These are phyloP conservation scores for Bellardia pandia DNA, from an alignment of 2,888 invertebrate species.

Conservation along the genomic window DNA sequence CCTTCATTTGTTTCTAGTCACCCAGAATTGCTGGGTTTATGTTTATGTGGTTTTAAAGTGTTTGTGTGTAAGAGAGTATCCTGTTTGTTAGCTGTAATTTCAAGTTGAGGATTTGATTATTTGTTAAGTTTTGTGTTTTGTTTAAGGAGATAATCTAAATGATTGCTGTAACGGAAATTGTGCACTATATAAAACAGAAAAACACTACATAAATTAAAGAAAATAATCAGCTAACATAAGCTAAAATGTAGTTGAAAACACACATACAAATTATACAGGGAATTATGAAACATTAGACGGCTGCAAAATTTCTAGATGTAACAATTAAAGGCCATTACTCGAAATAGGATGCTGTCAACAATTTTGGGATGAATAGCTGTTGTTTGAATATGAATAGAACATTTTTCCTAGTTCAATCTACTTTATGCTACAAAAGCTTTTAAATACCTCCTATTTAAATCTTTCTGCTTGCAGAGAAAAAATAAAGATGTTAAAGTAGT, in stretches of 20 bases:
- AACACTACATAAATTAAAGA: conserved; percentile 41
- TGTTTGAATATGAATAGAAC: no score
- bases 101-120: conserved; percentile 62
- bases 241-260: conserved; percentile 2
- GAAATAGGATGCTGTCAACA: no score
- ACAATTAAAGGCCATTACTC: no score
- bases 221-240: conserved; percentile 26
- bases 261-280: neutral
- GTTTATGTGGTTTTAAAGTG: neutral
- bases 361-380: no score
- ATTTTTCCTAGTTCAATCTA: no score
- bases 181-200: conserved; percentile 19
- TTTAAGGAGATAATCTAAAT: conserved; percentile 61
- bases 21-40: neutral
- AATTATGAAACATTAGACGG: neutral
- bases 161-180: conserved; percentile 47
- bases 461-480: no score
- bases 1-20: no score
- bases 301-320: no score
- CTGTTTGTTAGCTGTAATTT: conserved; percentile 27
- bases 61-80: neutral
- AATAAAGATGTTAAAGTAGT: no score
- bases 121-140: conserved; percentile 57
- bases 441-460: no score
- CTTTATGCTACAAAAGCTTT: no score